These are phyloP conservation scores for Dynastes tityus DNA, from an alignment of 2,888 invertebrate species.

Conservation along the genomic window DNA sequence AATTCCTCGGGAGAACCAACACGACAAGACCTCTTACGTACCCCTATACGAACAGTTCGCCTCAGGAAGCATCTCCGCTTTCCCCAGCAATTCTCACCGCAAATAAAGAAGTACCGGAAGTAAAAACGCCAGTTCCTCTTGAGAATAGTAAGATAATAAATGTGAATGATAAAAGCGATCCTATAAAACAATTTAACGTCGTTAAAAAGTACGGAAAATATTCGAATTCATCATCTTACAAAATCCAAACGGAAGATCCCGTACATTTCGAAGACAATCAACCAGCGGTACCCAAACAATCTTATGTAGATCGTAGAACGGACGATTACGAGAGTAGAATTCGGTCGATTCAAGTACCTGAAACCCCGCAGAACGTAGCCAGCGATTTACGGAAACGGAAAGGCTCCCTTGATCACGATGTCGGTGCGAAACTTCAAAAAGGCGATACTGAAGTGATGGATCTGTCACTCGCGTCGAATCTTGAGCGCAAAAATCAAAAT, in stretches of 20 bases:
- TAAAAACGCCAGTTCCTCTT: constrained; percentile 30
- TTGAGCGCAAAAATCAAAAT: constrained; percentile 27
- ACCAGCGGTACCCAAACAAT: constrained; percentile 19
- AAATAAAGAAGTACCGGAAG: constrained; percentile 27
- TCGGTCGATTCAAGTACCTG: constrained; percentile 33
- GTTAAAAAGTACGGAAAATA: constrained; percentile 61
- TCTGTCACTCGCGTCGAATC: constrained; percentile 61
- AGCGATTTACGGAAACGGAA: constrained; percentile 51
- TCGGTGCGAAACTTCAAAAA: constrained; percentile 60
- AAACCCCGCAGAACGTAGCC: constrained; percentile 46
- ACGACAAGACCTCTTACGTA: constrained; percentile 79
- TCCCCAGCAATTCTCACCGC: neutral
- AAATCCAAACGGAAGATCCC: neutral
- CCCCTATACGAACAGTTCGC: constrained; percentile 72
- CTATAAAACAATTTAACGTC: constrained; percentile 68
- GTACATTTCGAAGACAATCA: constrained; percentile 28
- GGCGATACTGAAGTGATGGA: constrained; percentile 67
- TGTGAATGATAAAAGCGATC: constrained; percentile 21
- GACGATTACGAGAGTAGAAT: constrained; percentile 29
- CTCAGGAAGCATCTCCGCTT: neutral
- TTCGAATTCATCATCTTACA: constrained; percentile 10
- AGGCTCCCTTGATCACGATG: constrained; percentile 38
- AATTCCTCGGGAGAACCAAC: constrained; percentile 69
- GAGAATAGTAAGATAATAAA: constrained; percentile 5
- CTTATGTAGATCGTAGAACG: constrained; percentile 11